Evolutionary conservation across 1,140 invertebrate species (phyloP).

Genomic region (Homarus americanus): DNA sequence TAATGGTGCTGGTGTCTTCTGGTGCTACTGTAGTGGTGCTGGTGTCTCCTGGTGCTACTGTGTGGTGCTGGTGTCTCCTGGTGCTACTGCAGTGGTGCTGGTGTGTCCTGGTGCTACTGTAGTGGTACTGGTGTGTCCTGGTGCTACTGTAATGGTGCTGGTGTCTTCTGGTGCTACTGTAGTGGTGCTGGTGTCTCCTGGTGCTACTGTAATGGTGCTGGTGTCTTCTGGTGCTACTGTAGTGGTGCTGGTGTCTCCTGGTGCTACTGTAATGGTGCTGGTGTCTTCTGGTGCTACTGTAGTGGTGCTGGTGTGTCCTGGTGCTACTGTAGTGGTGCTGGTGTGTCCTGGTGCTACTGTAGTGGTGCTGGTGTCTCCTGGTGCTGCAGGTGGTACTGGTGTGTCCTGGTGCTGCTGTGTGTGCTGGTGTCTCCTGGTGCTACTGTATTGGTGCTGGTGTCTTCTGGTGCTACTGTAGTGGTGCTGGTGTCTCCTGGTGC

Average conservation of each 20-base stretch:
- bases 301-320: too few species aligned
- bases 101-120: not conserved
- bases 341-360: too few species aligned
- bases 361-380: too few species aligned
- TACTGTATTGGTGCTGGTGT: too few species aligned
- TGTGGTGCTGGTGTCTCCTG: not conserved
- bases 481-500: too few species aligned
- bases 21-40: too few species aligned
- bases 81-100: not conserved
- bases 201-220: conserved; percentile 1
- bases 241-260: not conserved
- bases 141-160: conserved; percentile 1
- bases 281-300: not conserved
- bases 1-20: conserved; percentile 9
- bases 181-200: not conserved
- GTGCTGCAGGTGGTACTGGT: too few species aligned
- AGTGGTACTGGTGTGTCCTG: not conserved
- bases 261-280: conserved; percentile 1
- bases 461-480: too few species aligned
- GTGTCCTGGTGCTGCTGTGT: too few species aligned
- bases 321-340: too few species aligned
- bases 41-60: not conserved
- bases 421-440: too few species aligned
- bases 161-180: not conserved
- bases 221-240: not conserved